Base-by-base conservation (phyloP, 2,888 invertebrate species). In the Cheilosia vulpina region DNA sequence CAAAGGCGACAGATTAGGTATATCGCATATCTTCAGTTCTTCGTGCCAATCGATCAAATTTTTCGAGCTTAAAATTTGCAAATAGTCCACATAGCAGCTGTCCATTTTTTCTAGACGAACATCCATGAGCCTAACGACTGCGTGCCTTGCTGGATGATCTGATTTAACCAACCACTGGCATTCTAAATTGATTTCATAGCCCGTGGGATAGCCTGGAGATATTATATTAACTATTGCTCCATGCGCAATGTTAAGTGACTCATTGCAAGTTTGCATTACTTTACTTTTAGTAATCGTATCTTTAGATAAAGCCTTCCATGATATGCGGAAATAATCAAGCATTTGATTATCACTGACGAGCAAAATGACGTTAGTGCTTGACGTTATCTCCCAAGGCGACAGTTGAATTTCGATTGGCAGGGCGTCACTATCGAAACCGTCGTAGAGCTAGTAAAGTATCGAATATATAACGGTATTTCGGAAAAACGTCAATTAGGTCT, bases 141-240 rank as follows among this genome's bases (percentile, higher is more conserved):
- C 90, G 89, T 96, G 96, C 63, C 93, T 93, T 27, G 95, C 94
- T 0, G 93, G 91, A 58, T 89, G 88, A 0, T 91, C 90, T 0
- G 96, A 92, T 78, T 94, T 93, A 72, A 96, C 94, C 7, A 94
- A 92, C 98, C 98, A 98, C 87, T 94, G 93, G 90, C 98, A 98
- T 63, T 94, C 92, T 34, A 96, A 90, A 89, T 94, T 92, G 27
- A 92, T 79, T 0, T 89, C 93, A 90, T 98, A 98, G 0, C 94
- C 93, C 52, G 93, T 43, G 0, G 97, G 97, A 92, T 95, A 98
- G 31, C 96, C 96, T 0, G 97, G 97, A 0, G 97, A 96, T 1
- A 89, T 91, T 4, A 97, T 89, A 3, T 89, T 89, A 13, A 89
- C 88, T 15, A 83, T 88, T 47, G 88, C 88, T 1, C 87, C 87